Evolutionary conservation across 2,113 vertebrate species (phyloP).

Genomic region (Archocentrus centrarchus): DNA sequence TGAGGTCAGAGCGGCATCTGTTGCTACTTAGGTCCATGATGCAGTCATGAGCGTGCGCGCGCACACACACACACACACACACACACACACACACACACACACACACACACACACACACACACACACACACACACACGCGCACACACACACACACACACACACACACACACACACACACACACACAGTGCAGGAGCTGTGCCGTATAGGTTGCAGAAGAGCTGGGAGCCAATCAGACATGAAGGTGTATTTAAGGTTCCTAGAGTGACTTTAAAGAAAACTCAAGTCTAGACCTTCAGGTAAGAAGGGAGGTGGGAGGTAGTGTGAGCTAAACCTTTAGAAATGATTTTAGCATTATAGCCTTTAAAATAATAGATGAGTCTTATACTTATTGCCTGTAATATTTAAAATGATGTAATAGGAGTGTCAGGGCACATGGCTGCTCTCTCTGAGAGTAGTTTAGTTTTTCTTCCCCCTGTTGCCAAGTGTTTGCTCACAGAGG

Average conservation of each 20-base stretch:
- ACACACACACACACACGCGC: conserved; percentile 14
- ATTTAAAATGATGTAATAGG: conserved; percentile 6
- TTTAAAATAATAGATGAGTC: background rate
- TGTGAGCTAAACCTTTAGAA: background rate
- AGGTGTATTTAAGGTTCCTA: conserved; percentile 80
- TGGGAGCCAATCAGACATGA: conserved; percentile 80
- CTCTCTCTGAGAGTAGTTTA: background rate
- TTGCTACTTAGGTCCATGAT: conserved; percentile 89
- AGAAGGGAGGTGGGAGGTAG: conserved; percentile 3
- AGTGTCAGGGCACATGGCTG: background rate
- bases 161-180: conserved; percentile 33
- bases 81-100: too few relatives aligned
- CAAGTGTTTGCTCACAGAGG: background rate
- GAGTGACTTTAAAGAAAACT: conserved; percentile 64
- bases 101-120: background rate
- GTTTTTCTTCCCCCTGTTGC: background rate
- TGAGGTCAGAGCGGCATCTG: conserved; percentile 93
- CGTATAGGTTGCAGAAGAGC: conserved; percentile 85
- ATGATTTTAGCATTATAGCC: background rate
- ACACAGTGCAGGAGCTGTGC: conserved; percentile 76
- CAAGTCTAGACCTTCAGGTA: conserved; percentile 40
- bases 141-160: conserved; percentile 29
- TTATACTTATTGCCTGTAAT: background rate
- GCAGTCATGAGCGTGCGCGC: conserved; percentile 25
- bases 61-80: background rate